Conservation (phyloP, 2,888 invertebrate genomes). For the Heliconius erato region DNA sequence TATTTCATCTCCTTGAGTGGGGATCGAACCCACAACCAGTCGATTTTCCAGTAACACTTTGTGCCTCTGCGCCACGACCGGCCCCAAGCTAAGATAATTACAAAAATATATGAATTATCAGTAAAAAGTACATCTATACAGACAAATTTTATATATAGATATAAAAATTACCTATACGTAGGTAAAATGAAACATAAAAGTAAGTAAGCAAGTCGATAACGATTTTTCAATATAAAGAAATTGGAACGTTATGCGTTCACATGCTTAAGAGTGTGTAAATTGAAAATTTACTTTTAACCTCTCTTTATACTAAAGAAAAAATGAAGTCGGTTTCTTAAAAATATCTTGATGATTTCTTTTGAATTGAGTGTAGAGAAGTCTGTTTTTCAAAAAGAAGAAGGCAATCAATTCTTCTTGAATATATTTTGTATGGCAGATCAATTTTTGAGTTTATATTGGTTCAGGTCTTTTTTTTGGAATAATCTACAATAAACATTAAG, state of each 20-base stretch:
- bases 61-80: too few relatives aligned
- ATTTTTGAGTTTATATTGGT: too few relatives aligned
- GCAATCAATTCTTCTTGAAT: background rate
- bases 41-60: too few relatives aligned
- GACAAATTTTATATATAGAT: background rate
- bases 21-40: too few relatives aligned
- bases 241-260: background rate
- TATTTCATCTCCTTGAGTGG: too few relatives aligned
- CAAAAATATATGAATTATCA: too few relatives aligned
- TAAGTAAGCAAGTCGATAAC: background rate
- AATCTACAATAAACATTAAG: too few relatives aligned
- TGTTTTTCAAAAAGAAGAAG: background rate
- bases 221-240: constrained; percentile 20
- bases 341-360: background rate
- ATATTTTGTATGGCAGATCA: too few relatives aligned
- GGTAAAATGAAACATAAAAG: constrained; percentile 16
- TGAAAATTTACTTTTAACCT: background rate
- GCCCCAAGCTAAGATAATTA: too few relatives aligned
- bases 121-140: background rate
- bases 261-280: background rate
- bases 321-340: background rate
- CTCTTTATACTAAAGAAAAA: background rate
- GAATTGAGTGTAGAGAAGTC: background rate
- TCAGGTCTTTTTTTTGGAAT: too few relatives aligned
- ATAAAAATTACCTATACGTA: background rate